Evolutionary conservation across 2,797 vertebrate species (phyloP).

Genomic region (Nannoperca australis): DNA sequence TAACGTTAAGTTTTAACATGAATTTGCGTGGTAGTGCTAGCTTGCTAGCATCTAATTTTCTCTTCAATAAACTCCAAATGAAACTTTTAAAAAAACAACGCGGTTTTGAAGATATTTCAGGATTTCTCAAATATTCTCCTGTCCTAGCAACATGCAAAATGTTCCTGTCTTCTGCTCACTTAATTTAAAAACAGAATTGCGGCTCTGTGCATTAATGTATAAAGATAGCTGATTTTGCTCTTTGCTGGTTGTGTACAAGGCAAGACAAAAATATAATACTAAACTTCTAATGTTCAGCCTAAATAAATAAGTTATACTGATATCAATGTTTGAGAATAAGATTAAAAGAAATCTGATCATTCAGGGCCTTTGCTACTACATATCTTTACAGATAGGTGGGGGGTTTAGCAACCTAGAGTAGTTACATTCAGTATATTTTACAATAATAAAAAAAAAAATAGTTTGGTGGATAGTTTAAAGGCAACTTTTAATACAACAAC

Average conservation of each 20-base stretch:
- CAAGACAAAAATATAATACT: neutral
- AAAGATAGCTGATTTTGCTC: too few relatives aligned
- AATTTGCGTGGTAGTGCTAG: neutral
- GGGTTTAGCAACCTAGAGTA: neutral
- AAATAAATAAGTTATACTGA: neutral
- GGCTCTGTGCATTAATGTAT: too few relatives aligned
- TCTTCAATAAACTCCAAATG: neutral
- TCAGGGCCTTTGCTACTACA: too few relatives aligned
- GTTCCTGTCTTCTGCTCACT: neutral
- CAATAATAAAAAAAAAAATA: too few relatives aligned
- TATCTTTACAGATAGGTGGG: neutral
- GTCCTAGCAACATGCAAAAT: neutral
- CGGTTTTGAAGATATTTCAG: neutral
- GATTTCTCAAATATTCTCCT: neutral
- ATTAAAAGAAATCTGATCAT: too few relatives aligned
- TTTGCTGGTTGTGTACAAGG: too few relatives aligned
- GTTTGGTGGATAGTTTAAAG: too few relatives aligned
- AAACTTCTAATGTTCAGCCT: neutral
- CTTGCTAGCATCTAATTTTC: neutral
- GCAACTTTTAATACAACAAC: too few relatives aligned
- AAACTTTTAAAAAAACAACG: neutral
- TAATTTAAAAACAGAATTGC: neutral
- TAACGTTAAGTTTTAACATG: neutral
- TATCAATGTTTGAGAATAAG: too few relatives aligned
- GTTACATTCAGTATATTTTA: neutral